Evolutionary conservation across 64 coral and sea anemone genomes (phyloP), one percentile per base, ranked within the genome.

Genomic region (Actinia equina): DNA sequence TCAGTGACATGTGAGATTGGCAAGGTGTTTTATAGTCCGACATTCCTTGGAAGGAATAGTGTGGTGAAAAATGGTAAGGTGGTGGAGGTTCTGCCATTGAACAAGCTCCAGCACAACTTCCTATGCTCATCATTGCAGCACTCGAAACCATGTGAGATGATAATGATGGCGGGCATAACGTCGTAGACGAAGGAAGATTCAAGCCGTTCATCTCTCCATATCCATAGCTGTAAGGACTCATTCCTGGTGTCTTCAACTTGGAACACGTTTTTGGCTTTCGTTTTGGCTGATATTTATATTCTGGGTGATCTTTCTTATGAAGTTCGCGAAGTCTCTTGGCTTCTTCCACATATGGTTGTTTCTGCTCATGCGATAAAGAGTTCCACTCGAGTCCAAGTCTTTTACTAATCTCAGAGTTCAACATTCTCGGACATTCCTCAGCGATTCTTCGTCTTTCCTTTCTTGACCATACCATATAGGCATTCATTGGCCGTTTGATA

Each of bases 401-500:
- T 59, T 99, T 99, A 53, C 97, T 99, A 2, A 99, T 99, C 87
- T 99, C 97, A 4, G 97, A 99, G 83, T 99, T 99, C 42, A 99
- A 78, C 97, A 99, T 99, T 52, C 97, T 71, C 19, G 97, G 97
- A 70, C 97, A 99, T 84, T 99, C 97, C 62, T 99, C 97, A 44
- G 97, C 97, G 44, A 99, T 99, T 59, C 97, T 88, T 18, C 97
- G 77, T 19, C 97, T 80, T 63, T 99, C 97, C 27, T 95, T 99
- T 17, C 97, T 90, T 67, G 97, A 99, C 97, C 97, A 99, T 23
- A 99, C 97, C 97, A 99, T 99, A 43, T 99, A 99, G 1, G 97
- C 97, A 82, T 99, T 99, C 97, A 99, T 99, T 18, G 97, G 97
- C 17, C 97, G 87, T 86, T 99, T 99, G 54, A 99, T 99, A 77